These are phyloP conservation scores for Alectoris magna DNA, from an alignment of 2,797 vertebrate genomes.

Conservation along the genomic window DNA sequence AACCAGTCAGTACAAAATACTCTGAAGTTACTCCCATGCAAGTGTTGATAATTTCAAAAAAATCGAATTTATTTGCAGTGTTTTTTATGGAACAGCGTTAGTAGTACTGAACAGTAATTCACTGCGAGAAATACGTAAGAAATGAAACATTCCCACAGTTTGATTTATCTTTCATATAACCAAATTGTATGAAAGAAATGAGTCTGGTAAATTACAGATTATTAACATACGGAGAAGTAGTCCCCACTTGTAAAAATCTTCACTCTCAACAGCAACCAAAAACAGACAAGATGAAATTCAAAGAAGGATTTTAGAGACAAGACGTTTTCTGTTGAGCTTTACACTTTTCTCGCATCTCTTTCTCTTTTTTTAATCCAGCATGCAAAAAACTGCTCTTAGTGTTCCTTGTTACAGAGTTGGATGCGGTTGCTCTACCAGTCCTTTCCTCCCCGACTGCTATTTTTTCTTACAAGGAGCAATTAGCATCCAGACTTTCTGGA, in stretches of 20 bases:
- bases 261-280: constrained; percentile 30
- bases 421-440: not conserved
- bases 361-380: not conserved
- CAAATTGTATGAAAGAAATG: constrained; percentile 7
- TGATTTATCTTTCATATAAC: constrained; percentile 5
- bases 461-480: not conserved
- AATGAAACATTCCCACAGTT: not conserved
- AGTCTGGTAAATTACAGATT: not conserved
- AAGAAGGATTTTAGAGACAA: constrained; percentile 42
- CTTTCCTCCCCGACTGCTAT: not conserved
- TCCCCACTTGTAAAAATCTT: not conserved
- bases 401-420: too few species aligned
- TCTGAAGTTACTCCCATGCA: not conserved
- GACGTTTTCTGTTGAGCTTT: constrained; percentile 35
- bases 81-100: not conserved
- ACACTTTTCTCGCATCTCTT: not conserved
- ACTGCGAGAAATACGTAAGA: not conserved
- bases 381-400: constrained; percentile 11
- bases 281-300: not conserved
- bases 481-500: not conserved
- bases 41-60: not conserved
- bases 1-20: not conserved
- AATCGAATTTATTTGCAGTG: not conserved
- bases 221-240: not conserved
- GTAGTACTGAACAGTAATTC: not conserved